Evolutionary conservation across 2,113 vertebrate genomes (phyloP).

Genomic region (Tamias sibiricus): DNA sequence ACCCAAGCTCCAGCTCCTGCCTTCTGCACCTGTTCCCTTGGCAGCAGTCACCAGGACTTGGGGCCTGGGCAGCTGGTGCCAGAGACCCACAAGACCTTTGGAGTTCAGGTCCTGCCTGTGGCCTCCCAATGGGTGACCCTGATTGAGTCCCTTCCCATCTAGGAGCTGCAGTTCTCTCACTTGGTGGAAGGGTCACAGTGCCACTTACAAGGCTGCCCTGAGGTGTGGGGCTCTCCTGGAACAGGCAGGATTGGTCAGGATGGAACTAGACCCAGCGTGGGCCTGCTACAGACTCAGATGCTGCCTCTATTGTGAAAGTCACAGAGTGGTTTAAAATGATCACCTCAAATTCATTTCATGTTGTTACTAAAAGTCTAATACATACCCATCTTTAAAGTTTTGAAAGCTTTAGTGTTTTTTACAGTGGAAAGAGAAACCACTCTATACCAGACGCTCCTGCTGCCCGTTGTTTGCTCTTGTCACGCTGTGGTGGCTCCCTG

Average conservation of each 20-base stretch:
- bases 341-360: background rate
- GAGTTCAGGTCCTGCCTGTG: background rate
- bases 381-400: background rate
- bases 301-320: background rate
- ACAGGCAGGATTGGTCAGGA: background rate
- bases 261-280: fast-evolving
- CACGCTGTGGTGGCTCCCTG: too few relatives aligned
- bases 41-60: background rate
- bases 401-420: background rate
- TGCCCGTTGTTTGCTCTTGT: background rate
- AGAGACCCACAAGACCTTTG: background rate
- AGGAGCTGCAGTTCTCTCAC: background rate
- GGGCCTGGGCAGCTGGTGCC: background rate
- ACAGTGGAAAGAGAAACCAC: background rate
- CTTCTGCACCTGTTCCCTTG: background rate
- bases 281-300: background rate
- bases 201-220: background rate
- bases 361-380: background rate
- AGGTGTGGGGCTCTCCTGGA: background rate
- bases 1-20: background rate
- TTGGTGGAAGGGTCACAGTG: too few relatives aligned
- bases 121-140: too few relatives aligned
- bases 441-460: too few relatives aligned
- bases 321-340: background rate
- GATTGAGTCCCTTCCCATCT: background rate